Percentiles rank a stretch among this genome's conserved stretches.
phyloP scores from a whole-genome alignment of 2,113 vertebrate species.

The Nestor notabilis region DNA sequence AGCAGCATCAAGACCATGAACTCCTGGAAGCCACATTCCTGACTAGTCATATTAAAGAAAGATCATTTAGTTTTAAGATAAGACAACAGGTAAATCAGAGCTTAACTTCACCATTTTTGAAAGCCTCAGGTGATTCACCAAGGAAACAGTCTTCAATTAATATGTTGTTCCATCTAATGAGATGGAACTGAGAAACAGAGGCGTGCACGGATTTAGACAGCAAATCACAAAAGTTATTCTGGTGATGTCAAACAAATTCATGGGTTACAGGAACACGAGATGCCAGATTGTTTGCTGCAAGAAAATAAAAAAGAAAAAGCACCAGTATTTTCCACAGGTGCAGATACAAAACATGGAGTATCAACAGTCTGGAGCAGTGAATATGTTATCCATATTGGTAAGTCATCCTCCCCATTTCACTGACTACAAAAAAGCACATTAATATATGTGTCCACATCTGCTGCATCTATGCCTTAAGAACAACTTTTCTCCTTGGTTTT shows the following conservation, averaged over 20 bases:
- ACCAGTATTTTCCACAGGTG: background rate
- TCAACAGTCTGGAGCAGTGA: background rate
- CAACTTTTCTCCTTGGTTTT: background rate
- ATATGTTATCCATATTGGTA: background rate
- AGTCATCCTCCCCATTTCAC: background rate
- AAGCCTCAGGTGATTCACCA: conserved; percentile 51
- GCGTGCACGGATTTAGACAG: background rate
- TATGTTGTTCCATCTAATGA: background rate
- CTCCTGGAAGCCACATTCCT: background rate
- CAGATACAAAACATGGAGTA: background rate
- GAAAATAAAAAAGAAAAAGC: background rate
- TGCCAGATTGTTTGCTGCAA: background rate
- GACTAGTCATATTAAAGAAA: background rate
- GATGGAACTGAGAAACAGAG: background rate
- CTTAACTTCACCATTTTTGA: background rate
- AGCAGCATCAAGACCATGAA: background rate
- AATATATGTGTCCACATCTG: background rate
- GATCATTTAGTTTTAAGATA: background rate
- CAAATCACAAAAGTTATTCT: conserved; percentile 8
- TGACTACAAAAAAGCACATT: background rate
- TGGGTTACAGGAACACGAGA: background rate
- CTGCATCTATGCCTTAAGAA: background rate
- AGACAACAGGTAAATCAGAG: conserved; percentile 26
- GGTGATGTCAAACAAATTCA: conserved; percentile 20
- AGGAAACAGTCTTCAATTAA: conserved; percentile 49